phyloP scores from a whole-genome alignment of 2,113 vertebrate species.

The Eolophus roseicapilla region DNA sequence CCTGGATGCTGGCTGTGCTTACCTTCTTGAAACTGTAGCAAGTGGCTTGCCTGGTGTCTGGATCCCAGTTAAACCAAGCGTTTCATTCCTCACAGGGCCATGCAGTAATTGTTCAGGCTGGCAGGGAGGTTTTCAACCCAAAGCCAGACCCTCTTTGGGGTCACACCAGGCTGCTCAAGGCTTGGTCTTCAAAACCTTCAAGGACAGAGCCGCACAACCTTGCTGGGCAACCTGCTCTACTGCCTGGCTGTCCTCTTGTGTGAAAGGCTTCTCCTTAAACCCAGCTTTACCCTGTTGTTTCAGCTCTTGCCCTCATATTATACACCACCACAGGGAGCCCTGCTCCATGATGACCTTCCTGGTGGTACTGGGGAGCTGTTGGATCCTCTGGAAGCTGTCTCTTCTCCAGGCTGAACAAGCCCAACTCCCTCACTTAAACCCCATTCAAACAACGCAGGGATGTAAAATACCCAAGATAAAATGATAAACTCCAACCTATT shows the following conservation, averaged over 20 bases:
- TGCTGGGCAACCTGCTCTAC: background rate
- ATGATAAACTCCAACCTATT: background rate
- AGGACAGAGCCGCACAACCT: background rate
- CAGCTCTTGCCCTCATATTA: background rate
- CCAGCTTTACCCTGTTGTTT: background rate
- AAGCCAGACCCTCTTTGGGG: background rate
- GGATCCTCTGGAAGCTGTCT: fast-evolving
- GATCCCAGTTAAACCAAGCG: background rate
- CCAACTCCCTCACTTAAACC: background rate
- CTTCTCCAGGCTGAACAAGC: background rate
- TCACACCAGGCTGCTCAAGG: background rate
- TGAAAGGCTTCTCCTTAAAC: background rate
- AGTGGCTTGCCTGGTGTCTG: background rate
- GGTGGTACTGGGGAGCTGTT: background rate
- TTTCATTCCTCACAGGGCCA: background rate
- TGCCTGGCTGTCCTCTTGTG: background rate
- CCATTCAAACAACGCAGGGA: background rate
- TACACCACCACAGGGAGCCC: background rate
- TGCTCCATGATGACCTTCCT: background rate
- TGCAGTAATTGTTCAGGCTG: background rate
- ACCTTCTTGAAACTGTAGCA: background rate
- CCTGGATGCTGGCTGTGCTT: background rate
- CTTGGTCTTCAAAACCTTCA: background rate
- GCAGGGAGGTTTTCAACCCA: background rate
- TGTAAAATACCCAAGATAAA: background rate